A percentile compares a stretch with the other conserved stretches of the same genome.
Evolutionary conservation across 2,888 invertebrate genomes (phyloP).

Genomic region (Dasypolia templi): DNA sequence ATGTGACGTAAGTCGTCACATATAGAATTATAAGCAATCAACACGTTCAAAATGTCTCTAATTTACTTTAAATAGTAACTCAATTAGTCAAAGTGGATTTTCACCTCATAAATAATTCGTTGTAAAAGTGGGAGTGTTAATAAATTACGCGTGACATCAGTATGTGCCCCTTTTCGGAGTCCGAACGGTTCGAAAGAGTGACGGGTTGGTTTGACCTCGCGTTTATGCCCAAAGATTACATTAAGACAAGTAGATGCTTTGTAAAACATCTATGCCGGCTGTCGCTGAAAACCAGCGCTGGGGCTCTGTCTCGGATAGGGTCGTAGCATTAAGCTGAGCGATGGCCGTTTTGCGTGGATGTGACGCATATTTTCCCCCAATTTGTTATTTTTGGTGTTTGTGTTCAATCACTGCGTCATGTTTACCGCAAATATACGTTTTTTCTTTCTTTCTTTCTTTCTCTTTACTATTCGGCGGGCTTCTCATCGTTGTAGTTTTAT

Average conservation of each 20-base stretch:
- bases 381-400: no score
- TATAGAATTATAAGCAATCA: slow-evolving; percentile 5
- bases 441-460: no score
- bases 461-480: no score
- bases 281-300: no score
- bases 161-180: slow-evolving; percentile 77
- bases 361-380: no score
- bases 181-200: slow-evolving; percentile 71
- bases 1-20: no score
- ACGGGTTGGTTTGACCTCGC: slow-evolving; percentile 72
- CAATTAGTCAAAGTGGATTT: slow-evolving; percentile 70
- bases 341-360: no score
- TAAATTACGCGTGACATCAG: slow-evolving; percentile 79
- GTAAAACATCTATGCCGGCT: slow-evolving; percentile 45
- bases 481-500: slow-evolving; percentile 38
- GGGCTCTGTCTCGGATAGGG: no score
- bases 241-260: slow-evolving; percentile 42
- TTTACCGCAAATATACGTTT: no score
- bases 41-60: slow-evolving; percentile 27
- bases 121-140: slow-evolving; percentile 72
- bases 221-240: slow-evolving; percentile 59
- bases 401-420: no score
- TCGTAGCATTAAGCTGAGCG: no score
- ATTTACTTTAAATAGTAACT: slow-evolving; percentile 60
- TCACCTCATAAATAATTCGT: slow-evolving; percentile 70